Conservation (phyloP, 2,888 invertebrate species). For the Koerneria pararmatus region DNA sequence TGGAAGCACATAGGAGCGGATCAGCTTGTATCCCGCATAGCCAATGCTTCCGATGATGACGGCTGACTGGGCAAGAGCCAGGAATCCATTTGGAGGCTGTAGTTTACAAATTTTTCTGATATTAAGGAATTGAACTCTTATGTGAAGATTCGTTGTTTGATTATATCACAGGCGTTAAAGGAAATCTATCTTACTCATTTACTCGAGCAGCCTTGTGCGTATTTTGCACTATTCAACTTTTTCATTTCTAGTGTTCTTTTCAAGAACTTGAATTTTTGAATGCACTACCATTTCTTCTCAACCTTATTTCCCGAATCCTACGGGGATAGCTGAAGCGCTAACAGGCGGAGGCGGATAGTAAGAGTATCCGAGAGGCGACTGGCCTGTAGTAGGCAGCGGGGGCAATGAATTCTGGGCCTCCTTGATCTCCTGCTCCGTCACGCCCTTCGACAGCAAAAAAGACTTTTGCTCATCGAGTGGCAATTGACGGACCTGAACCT, state of each 20-base stretch:
- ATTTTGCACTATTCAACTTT: too few relatives aligned
- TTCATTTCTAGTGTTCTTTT: too few relatives aligned
- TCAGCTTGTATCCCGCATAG: conserved; percentile 51
- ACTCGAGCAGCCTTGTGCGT: too few relatives aligned
- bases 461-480: conserved; percentile 50
- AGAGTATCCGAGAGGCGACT: conserved; percentile 7
- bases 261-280: too few relatives aligned
- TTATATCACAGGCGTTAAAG: too few relatives aligned
- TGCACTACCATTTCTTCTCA: too few relatives aligned
- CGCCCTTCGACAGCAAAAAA: conserved; percentile 48
- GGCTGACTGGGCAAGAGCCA: conserved; percentile 42
- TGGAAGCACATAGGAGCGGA: conserved; percentile 53
- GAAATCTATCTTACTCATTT: too few relatives aligned
- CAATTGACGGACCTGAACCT: conserved; percentile 43
- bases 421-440: conserved; percentile 50
- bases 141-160: too few relatives aligned
- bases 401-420: conserved; percentile 17
- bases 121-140: too few relatives aligned
- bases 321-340: too few relatives aligned
- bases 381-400: background rate
- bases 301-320: too few relatives aligned
- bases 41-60: conserved; percentile 51
- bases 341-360: conserved; percentile 25
- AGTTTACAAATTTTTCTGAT: background rate
- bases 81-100: conserved; percentile 29